These are phyloP conservation scores for Tautogolabrus adspersus DNA, from an alignment of 2,113 vertebrate genomes.

Conservation along the genomic window DNA sequence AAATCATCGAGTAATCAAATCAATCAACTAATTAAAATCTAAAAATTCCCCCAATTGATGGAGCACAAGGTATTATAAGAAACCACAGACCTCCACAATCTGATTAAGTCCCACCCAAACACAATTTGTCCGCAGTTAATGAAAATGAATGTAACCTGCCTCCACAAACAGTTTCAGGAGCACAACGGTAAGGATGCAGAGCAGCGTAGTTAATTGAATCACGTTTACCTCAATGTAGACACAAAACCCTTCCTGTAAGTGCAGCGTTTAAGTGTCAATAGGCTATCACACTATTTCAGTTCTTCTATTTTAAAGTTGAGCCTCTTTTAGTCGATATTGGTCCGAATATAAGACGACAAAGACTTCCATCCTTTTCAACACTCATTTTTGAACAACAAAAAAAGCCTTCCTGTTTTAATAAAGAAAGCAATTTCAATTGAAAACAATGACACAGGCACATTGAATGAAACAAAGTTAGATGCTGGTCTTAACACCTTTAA, in stretches of 20 bases:
- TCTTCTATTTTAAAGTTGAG: neutral
- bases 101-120: slow-evolving; percentile 64
- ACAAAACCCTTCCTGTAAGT: neutral
- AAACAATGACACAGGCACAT: too few relatives aligned
- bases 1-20: slow-evolving; percentile 63
- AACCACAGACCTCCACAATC: slow-evolving; percentile 63
- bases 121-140: slow-evolving; percentile 67
- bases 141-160: slow-evolving; percentile 70
- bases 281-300: neutral
- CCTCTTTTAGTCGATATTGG: too few relatives aligned
- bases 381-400: too few relatives aligned
- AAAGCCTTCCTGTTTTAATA: too few relatives aligned
- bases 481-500: too few relatives aligned
- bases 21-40: slow-evolving; percentile 72
- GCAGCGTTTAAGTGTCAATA: neutral
- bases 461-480: too few relatives aligned
- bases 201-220: neutral
- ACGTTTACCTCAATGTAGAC: slow-evolving; percentile 19
- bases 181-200: slow-evolving; percentile 10
- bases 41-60: slow-evolving; percentile 58
- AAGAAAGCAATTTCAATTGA: too few relatives aligned
- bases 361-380: too few relatives aligned
- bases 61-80: slow-evolving; percentile 51
- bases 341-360: too few relatives aligned
- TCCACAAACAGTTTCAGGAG: slow-evolving; percentile 33